Evolutionary conservation across 2,797 vertebrate genomes (phyloP).

Genomic region (Anolis apletophallus): DNA sequence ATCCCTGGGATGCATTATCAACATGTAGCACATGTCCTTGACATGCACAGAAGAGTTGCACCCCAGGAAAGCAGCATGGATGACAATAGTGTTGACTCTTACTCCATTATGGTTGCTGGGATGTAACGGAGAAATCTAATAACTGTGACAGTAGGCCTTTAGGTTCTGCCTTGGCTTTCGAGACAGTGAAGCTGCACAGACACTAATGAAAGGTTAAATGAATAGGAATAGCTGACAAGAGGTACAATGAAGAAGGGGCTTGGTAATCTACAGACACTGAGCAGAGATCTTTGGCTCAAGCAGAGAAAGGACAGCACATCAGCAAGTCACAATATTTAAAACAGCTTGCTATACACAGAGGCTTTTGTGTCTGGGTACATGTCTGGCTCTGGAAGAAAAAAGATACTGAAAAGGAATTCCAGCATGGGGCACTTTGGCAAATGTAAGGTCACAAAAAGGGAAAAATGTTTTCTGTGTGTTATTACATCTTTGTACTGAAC

Average conservation of each 20-base stretch:
- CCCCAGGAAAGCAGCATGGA: constrained; percentile 79
- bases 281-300: constrained; percentile 85
- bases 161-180: constrained; percentile 87
- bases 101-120: constrained; percentile 92
- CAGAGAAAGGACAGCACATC: constrained; percentile 89
- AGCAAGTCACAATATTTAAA: constrained; percentile 91
- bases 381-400: constrained; percentile 83
- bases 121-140: constrained; percentile 98
- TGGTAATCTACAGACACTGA: constrained; percentile 86
- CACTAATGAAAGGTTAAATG: constrained; percentile 99
- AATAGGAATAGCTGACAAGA: constrained; percentile 97
- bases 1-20: constrained; percentile 85
- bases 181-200: constrained; percentile 91
- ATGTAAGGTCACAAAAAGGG: constrained; percentile 89
- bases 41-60: constrained; percentile 88
- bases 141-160: constrained; percentile 98
- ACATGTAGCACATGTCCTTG: constrained; percentile 96
- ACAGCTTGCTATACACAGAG: constrained; percentile 88
- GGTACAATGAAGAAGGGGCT: constrained; percentile 91
- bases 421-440: constrained; percentile 89
- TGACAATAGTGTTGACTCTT: constrained; percentile 83
- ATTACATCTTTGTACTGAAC: constrained; percentile 80
- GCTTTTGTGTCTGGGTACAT: constrained; percentile 83
- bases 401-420: constrained; percentile 90
- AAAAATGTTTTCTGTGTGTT: constrained; percentile 88